A percentile compares a stretch with the other conserved stretches of the same genome.
Evolutionary conservation across 2,888 invertebrate genomes (phyloP).

Genomic region (Tiliacea citrago): DNA sequence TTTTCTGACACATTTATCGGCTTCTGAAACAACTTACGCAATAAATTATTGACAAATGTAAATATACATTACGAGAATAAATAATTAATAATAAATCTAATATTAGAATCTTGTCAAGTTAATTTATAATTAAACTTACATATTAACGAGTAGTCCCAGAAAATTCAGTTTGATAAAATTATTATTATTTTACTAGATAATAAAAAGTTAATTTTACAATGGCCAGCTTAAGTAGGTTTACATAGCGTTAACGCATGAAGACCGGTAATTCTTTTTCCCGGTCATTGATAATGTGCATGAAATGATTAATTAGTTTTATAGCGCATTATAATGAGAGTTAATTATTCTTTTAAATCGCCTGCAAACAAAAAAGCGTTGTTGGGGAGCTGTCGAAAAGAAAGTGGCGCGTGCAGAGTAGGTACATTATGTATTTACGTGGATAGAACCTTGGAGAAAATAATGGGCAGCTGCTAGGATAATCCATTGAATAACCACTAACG

Average conservation of each 20-base stretch:
- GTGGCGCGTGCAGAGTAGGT: too few relatives aligned
- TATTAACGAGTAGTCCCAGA: too few relatives aligned
- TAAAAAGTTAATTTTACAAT: background rate
- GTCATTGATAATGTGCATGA: constrained; percentile 4
- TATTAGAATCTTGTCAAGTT: constrained; percentile 2
- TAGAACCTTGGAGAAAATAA: background rate
- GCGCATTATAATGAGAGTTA: background rate
- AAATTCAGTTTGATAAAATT: background rate
- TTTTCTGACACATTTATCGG: constrained; percentile 36
- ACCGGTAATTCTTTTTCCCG: constrained; percentile 1
- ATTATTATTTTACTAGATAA: background rate
- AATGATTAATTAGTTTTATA: background rate
- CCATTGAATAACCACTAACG: background rate
- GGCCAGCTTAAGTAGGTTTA: background rate
- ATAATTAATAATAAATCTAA: too few relatives aligned
- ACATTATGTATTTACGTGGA: background rate
- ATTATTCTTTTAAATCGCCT: background rate
- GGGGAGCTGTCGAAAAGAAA: background rate
- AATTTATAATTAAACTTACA: background rate
- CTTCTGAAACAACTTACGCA: constrained; percentile 16
- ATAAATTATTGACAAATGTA: constrained; percentile 25
- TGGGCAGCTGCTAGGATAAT: background rate
- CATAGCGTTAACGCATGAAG: background rate
- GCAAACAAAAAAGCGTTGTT: background rate
- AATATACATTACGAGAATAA: constrained; percentile 3